Conservation (phyloP, 2,797 vertebrate genomes). For the Poeciliopsis paucimaculata region DNA sequence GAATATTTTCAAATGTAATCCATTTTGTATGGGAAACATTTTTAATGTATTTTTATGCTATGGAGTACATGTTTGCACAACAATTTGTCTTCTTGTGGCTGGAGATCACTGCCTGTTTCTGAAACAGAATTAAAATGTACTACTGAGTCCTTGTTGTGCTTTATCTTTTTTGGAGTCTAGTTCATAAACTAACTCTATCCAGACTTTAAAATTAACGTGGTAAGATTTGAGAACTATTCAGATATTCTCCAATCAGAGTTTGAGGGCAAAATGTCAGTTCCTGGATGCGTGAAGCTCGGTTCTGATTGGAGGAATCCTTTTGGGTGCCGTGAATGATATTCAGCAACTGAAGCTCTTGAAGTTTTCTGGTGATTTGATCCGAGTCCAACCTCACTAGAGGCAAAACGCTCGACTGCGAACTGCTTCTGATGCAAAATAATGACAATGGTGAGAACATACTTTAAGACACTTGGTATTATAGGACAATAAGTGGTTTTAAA, state of each 20-base stretch:
- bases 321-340: not conserved
- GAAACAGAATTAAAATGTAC: not conserved
- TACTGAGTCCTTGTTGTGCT: not conserved
- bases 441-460: not conserved
- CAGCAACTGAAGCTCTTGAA: not conserved
- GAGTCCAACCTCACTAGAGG: not conserved
- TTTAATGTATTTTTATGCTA: constrained; percentile 21
- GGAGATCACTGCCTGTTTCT: constrained; percentile 8
- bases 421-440: not conserved
- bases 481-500: not conserved
- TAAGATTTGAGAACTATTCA: not conserved
- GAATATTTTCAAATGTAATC: constrained; percentile 31
- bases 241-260: not conserved
- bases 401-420: not conserved
- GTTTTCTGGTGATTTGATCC: not conserved
- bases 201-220: not conserved
- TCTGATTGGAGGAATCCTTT: not conserved
- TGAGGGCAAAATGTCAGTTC: not conserved
- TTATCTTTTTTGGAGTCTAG: not conserved
- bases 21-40: constrained; percentile 28
- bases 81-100: constrained; percentile 33
- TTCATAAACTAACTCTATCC: not conserved
- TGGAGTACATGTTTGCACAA: constrained; percentile 32
- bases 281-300: not conserved
- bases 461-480: not conserved